Base-by-base conservation (phyloP, 2,797 vertebrate species). In the Sebastes trivittatus region DNA sequence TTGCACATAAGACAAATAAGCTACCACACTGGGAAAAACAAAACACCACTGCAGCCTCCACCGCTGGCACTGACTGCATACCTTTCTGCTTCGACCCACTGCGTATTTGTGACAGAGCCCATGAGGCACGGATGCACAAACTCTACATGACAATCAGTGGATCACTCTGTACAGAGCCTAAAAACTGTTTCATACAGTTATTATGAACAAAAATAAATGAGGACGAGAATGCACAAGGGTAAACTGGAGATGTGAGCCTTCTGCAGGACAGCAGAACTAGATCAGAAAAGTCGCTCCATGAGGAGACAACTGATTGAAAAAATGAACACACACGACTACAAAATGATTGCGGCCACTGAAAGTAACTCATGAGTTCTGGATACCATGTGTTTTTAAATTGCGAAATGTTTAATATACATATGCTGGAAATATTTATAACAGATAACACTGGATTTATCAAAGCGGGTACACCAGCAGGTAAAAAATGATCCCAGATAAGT, bases 71-170 rank as follows among this genome's bases (percentile, higher is more conserved):
- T 65, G 61, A 32, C 56, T 71, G 52, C 46, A 13, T 20, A 72
- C 52, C 61, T 63, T 61, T 76, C 75, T 81, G 80, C 68, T 82
- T 67, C 23, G 11, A 83, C 65, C 82, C 66, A 68, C 60, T 72
- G 75, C 72, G 32, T 79, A 86, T 88, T 83, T 87, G 77, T 89
- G 77, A 85, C 81, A 75, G 82, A 82, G 75, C 84, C 79, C 77
- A 80, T 72, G 80, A 83, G 78, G 77, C 80, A 70, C 18, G 13
- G 46, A 70, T 52, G 72, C 73, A 77, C 77, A 75, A 63, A 80
- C 65, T 64, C 68, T 83, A 67, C 27, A 49, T 72, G 69, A 72
- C 54, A 87, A 85, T 84, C 75, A 80, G 80, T 32, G 27, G 29
- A 84, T 82, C 62, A 60, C 64, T 54, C 69, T 34, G 52, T 49